Evolutionary conservation across 2,113 vertebrate species (phyloP).

Genomic region (Emberiza fucata): DNA sequence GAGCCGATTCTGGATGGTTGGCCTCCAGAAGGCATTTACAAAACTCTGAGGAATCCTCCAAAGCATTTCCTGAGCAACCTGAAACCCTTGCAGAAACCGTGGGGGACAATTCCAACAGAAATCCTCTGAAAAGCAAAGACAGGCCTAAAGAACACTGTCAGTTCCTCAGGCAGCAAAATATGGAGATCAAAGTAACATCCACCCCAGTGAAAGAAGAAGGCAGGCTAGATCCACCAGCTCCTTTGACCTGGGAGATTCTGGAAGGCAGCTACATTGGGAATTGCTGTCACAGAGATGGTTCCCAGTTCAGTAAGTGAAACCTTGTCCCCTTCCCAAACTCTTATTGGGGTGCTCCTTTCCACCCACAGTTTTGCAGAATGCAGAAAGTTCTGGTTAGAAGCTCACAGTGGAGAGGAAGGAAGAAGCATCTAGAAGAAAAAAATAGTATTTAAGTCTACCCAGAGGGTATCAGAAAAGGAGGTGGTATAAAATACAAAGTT

Average conservation of each 20-base stretch:
- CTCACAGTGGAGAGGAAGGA: background rate
- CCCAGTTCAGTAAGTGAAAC: conserved; percentile 78
- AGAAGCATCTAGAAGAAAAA: background rate
- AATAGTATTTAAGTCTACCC: background rate
- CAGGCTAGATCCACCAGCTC: background rate
- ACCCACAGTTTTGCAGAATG: background rate
- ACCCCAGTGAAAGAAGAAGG: conserved; percentile 74
- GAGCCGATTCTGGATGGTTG: background rate
- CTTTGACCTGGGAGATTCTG: conserved; percentile 16
- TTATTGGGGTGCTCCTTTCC: background rate
- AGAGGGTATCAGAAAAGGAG: background rate
- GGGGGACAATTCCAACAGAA: background rate
- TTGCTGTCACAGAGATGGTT: conserved; percentile 87
- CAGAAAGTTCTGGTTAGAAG: background rate
- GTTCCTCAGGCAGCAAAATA: background rate
- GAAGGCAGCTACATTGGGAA: conserved; percentile 81
- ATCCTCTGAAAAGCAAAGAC: background rate
- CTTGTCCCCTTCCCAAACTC: background rate
- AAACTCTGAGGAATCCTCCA: background rate
- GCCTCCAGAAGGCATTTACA: background rate
- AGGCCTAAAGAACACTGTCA: background rate
- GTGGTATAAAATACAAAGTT: background rate
- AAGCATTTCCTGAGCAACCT: background rate
- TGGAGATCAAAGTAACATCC: conserved; percentile 76
- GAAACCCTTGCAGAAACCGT: background rate